A percentile compares a stretch with the other conserved stretches of the same genome.
These are phyloP conservation scores for Galeopterus variegatus DNA, from an alignment of 2,113 vertebrate genomes.

Conservation along the genomic window DNA sequence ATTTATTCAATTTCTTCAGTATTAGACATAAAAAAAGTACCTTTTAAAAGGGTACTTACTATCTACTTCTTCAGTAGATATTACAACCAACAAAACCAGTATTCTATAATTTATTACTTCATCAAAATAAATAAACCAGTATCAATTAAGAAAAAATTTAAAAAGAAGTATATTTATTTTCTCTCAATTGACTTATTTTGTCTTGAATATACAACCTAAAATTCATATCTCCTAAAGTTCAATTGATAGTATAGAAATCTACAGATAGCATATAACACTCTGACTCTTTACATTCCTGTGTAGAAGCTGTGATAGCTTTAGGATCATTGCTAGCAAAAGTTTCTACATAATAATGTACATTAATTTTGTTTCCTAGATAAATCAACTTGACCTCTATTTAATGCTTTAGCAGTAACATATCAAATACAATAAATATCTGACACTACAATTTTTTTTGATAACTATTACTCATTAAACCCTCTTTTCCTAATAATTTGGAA, in stretches of 20 bases:
- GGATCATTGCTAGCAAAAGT: not conserved
- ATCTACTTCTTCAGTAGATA: constrained; percentile 76
- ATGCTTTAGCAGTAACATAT: not conserved
- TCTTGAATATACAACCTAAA: not conserved
- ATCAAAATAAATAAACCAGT: not conserved
- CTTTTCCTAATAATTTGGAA: not conserved
- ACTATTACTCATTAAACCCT: not conserved
- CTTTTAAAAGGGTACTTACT: constrained; percentile 78
- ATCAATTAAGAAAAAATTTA: not conserved
- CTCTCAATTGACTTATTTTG: not conserved
- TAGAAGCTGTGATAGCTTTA: not conserved
- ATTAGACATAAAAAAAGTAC: constrained; percentile 86
- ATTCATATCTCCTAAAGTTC: not conserved
- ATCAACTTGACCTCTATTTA: not conserved
- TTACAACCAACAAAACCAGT: not conserved
- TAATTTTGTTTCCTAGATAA: not conserved
- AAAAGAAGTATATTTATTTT: not conserved
- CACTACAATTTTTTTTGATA: not conserved
- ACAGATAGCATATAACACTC: not conserved
- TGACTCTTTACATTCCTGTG: not conserved
- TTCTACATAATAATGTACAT: not conserved
- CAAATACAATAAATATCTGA: not conserved
- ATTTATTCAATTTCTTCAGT: constrained; percentile 89
- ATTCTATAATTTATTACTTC: constrained; percentile 17
- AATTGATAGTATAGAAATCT: not conserved